These are phyloP conservation scores for Microtus ochrogaster DNA, from an alignment of 2,113 vertebrate species.

Conservation along the genomic window DNA sequence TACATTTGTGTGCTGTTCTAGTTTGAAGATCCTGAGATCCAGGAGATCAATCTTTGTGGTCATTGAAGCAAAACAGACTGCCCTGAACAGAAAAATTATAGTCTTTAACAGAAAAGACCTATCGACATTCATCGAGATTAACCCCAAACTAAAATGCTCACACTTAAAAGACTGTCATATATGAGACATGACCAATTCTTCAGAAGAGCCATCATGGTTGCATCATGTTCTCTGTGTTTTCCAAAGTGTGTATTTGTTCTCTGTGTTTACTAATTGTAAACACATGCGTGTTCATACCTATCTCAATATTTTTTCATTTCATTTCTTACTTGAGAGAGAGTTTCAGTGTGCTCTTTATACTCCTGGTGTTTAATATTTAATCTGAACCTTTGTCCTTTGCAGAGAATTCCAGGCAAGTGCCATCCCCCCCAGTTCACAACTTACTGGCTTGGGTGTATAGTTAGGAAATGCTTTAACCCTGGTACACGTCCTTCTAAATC, in stretches of 20 bases:
- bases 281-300: accelerated
- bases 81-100: not conserved
- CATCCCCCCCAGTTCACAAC: not conserved
- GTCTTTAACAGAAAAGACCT: not conserved
- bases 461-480: not conserved
- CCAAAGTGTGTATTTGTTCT: not conserved
- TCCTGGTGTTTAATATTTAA: not conserved
- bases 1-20: not conserved
- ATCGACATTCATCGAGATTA: not conserved
- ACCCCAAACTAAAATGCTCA: not conserved
- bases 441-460: accelerated
- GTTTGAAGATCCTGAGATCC: not conserved
- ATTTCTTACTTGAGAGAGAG: not conserved
- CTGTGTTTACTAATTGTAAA: not conserved
- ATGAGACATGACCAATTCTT: not conserved
- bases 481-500: accelerated
- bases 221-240: not conserved
- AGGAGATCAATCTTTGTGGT: not conserved
- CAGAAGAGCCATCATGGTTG: accelerated
- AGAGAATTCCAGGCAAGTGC: not conserved
- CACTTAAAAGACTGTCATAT: not conserved
- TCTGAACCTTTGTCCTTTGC: not conserved
- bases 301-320: not conserved
- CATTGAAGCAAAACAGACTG: not conserved
- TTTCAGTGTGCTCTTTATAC: not conserved